Conservation (phyloP, 92 coral and sea anemone species). For the Heliopora coerulea region DNA sequence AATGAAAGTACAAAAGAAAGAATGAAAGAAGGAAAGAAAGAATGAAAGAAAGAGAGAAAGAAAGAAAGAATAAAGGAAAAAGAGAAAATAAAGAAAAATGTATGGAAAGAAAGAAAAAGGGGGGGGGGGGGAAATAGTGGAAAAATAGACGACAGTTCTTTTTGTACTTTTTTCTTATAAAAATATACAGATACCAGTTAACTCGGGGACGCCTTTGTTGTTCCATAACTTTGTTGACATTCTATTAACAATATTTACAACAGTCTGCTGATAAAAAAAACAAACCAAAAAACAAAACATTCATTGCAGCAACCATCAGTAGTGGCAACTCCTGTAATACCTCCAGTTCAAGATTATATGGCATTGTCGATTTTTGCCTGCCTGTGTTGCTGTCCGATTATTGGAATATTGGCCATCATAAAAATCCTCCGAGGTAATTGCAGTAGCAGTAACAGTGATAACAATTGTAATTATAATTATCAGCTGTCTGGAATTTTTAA, state of each 20-base stretch:
- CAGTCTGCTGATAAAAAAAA: too few relatives aligned
- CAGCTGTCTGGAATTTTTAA: too few relatives aligned
- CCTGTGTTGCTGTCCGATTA: conserved; percentile 81
- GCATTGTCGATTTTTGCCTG: conserved; percentile 67
- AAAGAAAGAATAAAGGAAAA: background rate
- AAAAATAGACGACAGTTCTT: background rate
- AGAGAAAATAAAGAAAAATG: background rate
- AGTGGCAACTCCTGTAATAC: background rate
- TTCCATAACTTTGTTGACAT: too few relatives aligned
- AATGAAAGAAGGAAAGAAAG: too few relatives aligned
- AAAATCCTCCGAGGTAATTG: conserved; percentile 76
- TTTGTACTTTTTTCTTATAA: too few relatives aligned
- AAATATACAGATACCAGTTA: too few relatives aligned
- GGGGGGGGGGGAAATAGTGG: background rate
- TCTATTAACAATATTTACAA: too few relatives aligned
- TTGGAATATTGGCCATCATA: conserved; percentile 75
- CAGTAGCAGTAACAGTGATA: too few relatives aligned
- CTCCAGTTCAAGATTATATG: conserved; percentile 50
- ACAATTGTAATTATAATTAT: too few relatives aligned
- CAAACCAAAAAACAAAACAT: too few relatives aligned
- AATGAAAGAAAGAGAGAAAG: background rate
- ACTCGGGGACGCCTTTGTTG: too few relatives aligned
- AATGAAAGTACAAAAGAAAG: background rate
- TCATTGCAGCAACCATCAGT: conserved; percentile 5
- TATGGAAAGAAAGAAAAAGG: too few relatives aligned